Evolutionary conservation across 2,797 vertebrate species (phyloP).

Genomic region (Tapera naevia): DNA sequence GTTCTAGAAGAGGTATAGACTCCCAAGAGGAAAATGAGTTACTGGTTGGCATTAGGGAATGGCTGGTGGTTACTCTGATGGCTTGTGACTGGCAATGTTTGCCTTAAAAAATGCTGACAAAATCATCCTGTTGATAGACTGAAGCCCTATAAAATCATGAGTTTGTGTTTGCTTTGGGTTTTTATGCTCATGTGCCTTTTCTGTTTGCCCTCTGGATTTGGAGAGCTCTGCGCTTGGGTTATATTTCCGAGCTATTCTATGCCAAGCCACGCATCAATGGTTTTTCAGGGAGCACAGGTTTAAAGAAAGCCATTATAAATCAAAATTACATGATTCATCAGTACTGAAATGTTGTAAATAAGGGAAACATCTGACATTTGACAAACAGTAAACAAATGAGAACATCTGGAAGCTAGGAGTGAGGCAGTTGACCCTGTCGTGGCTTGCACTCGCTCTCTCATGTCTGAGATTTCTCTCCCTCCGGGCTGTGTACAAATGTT

Average conservation of each 20-base stretch:
- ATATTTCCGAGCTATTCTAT: background rate
- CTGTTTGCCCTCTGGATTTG: background rate
- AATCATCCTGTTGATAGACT: background rate
- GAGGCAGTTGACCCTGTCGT: background rate
- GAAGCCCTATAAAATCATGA: background rate
- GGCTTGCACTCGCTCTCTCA: accelerated
- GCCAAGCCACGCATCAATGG: background rate
- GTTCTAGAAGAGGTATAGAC: background rate
- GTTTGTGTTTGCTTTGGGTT: background rate
- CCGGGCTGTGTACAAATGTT: background rate
- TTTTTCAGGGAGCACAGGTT: background rate
- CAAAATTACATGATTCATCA: background rate
- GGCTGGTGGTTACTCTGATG: background rate
- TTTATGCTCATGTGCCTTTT: background rate
- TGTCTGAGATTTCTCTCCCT: background rate
- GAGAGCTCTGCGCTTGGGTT: background rate
- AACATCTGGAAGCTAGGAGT: background rate
- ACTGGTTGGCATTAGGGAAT: background rate
- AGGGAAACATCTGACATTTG: background rate
- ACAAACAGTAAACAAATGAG: background rate
- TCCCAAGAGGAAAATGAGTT: background rate
- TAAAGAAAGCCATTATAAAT: background rate
- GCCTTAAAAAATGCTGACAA: background rate
- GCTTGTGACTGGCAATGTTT: background rate
- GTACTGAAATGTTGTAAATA: background rate